Evolutionary conservation across 30 jellyfish, hydroid and myxozoan species (phyloP), one percentile per base, ranked within the genome.

Genomic region (Hydra vulgaris): DNA sequence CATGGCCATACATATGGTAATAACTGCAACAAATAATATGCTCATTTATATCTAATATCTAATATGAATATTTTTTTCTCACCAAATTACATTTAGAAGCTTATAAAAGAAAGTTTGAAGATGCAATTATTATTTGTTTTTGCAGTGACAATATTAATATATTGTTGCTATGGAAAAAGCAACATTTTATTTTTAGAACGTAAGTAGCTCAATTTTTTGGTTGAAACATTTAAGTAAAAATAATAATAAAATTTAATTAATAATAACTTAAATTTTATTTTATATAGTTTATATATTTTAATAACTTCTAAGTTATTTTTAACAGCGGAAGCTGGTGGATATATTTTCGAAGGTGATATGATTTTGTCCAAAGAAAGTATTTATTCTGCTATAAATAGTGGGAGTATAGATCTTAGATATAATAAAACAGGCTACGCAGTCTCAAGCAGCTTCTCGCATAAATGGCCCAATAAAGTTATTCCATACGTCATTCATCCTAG

Each of bases 311-410:
- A 12, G 5, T 40, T 40, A 40, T 21, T 73, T 20, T 73, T 73
- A 21, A 8, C 20, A 85, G 95, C 72, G 84, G 87, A 18, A 17
- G 95, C 73, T 71, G 80, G 82, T 82, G 96, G 96, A 55, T 85
- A 53, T 66, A 67, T 91, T 12, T 91, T 91, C 76, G 92, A 91
- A 81, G 98, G 98, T 19, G 98, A 91, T 75, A 91, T 91, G 98
- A 84, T 91, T 5, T 79, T 91, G 91, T 12, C 83, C 53, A 83
- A 86, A 66, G 89, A 86, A 19, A 66, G 79, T 52, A 86, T 91
- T 54, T 88, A 86, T 26, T 71, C 70, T 19, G 96, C 96, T 25
- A 27, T 86, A 0, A 40, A 75, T 12, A 96, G 98, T 17, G 92
- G 81, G 17, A 95, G 85, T 77, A 88, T 83, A 0, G 96, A 86